These are phyloP conservation scores for Habroteleia sp. DNA, from an alignment of 2,888 invertebrate species.

Conservation along the genomic window DNA sequence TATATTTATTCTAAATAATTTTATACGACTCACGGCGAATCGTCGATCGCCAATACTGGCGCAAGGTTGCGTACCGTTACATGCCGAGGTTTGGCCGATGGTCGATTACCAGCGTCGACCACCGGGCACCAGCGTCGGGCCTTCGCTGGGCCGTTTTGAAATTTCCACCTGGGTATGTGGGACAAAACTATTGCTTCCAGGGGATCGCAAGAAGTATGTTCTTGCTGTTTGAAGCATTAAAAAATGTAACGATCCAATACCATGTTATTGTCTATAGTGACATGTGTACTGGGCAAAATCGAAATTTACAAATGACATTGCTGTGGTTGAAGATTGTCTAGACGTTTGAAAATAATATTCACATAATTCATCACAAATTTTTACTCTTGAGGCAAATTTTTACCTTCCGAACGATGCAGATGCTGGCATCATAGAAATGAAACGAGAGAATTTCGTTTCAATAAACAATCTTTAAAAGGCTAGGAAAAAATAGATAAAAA, in stretches of 20 bases:
- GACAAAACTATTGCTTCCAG: slow-evolving; percentile 20
- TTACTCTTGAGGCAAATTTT: not conserved
- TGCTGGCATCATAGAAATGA: slow-evolving; percentile 5
- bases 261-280: no score
- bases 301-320: slow-evolving; percentile 5
- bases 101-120: no score
- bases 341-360: slow-evolving; percentile 1
- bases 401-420: slow-evolving; percentile 5
- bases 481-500: slow-evolving; percentile 40
- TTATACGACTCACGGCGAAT: no score
- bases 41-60: no score
- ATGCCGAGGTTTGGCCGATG: no score
- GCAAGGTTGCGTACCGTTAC: no score
- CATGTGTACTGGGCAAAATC: no score
- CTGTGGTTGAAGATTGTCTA: slow-evolving; percentile 3
- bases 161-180: no score
- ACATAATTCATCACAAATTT: slow-evolving; percentile 3
- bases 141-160: no score
- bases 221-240: slow-evolving; percentile 3
- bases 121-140: no score
- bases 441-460: slow-evolving; percentile 53
- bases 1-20: no score
- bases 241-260: slow-evolving; percentile 2
- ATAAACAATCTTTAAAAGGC: slow-evolving; percentile 50
- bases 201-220: not conserved